Percentiles rank a stretch among this genome's conserved stretches.
These are phyloP conservation scores for Emys orbicularis DNA, from an alignment of 2,797 vertebrate species.

Conservation along the genomic window DNA sequence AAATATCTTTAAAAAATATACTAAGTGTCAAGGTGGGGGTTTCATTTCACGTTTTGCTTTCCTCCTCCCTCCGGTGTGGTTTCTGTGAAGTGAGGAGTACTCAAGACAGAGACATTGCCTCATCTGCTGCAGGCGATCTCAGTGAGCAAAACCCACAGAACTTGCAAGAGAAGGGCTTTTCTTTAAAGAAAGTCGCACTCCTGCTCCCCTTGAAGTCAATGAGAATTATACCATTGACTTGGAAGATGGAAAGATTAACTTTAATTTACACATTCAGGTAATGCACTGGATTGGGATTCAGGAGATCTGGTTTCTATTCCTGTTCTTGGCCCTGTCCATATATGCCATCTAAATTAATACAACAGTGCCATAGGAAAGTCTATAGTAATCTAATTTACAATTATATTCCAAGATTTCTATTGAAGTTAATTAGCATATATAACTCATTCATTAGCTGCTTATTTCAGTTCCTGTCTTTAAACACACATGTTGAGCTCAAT, in stretches of 20 bases:
- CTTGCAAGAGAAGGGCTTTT: slow-evolving; percentile 27
- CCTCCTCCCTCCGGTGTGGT: slow-evolving; percentile 10
- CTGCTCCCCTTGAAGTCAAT: not conserved
- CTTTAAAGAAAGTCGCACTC: not conserved
- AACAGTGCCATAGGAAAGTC: not conserved
- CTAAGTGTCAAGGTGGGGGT: accelerated
- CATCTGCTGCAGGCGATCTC: slow-evolving; percentile 46
- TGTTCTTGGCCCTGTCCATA: not conserved
- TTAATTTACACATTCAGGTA: slow-evolving; percentile 3
- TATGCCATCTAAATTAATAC: accelerated
- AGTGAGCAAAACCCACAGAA: slow-evolving; percentile 39
- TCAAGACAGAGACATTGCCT: slow-evolving; percentile 40
- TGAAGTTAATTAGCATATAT: not conserved
- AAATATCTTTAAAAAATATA: not conserved
- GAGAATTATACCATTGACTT: not conserved
- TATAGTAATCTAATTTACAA: not conserved
- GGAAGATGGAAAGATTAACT: slow-evolving; percentile 32
- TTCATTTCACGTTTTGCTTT: not conserved
- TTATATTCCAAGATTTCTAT: not conserved
- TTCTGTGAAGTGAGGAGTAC: slow-evolving; percentile 53
- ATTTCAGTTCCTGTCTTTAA: slow-evolving; percentile 6
- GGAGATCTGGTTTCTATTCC: slow-evolving; percentile 36
- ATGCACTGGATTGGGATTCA: not conserved
- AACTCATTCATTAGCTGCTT: not conserved
- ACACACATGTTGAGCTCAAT: not conserved